Evolutionary conservation across 2,113 vertebrate genomes (phyloP).

Genomic region (Emydura subglobosa): DNA sequence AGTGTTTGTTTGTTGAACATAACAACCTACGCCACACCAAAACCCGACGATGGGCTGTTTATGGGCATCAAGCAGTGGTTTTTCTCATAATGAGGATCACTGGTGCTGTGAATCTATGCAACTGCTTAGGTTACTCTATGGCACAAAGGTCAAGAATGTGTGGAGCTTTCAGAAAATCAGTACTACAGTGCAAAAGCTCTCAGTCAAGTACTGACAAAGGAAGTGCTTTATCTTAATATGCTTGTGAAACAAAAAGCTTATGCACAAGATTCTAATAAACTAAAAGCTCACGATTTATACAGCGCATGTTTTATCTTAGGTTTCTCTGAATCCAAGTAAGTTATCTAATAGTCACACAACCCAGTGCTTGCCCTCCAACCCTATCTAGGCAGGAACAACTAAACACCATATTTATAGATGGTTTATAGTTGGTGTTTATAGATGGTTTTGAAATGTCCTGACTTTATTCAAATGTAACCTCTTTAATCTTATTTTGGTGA

Average conservation of each 20-base stretch:
- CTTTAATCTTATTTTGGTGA: neutral
- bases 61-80: neutral
- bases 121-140: neutral
- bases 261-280: neutral
- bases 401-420: neutral
- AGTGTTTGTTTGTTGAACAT: rapidly evolving
- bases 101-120: neutral
- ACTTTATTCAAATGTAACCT: neutral
- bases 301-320: neutral
- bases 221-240: neutral
- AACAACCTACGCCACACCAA: neutral
- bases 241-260: neutral
- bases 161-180: neutral
- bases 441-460: neutral
- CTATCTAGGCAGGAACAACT: neutral
- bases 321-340: neutral
- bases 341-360: neutral
- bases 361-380: neutral
- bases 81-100: neutral
- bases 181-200: neutral
- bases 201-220: neutral
- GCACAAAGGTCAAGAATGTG: neutral
- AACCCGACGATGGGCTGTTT: neutral
- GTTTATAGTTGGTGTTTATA: neutral
- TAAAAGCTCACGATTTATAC: neutral